Evolutionary conservation across 2,888 invertebrate species (phyloP).

Genomic region (Xylophagus ater): DNA sequence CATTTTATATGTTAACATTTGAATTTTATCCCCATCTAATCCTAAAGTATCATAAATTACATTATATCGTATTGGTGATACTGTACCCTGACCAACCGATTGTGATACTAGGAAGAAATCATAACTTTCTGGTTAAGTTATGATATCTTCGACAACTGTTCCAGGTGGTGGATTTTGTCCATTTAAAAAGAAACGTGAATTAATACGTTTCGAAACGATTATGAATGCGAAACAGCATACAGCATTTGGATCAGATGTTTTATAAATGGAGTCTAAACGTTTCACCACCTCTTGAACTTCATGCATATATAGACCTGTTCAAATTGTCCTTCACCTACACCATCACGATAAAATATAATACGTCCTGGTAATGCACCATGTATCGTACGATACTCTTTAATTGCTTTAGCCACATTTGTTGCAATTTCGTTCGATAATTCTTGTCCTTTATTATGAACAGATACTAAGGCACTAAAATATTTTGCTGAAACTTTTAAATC

Average conservation of each 20-base stretch:
- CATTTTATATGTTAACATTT: no score
- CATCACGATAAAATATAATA: slow-evolving; percentile 81
- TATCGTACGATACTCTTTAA: slow-evolving; percentile 26
- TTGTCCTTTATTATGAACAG: slow-evolving; percentile 60
- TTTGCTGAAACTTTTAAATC: slow-evolving; percentile 46
- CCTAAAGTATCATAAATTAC: slow-evolving; percentile 64
- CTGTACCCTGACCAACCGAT: no score
- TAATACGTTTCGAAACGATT: no score
- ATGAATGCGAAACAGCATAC: no score
- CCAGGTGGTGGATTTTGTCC: slow-evolving; percentile 64
- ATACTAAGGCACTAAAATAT: slow-evolving; percentile 63
- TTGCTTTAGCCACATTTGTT: no score
- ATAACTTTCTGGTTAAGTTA: slow-evolving; percentile 70
- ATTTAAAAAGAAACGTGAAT: slow-evolving; percentile 55
- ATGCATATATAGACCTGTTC: slow-evolving; percentile 58
- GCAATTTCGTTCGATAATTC: slow-evolving; percentile 65
- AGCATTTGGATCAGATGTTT: slow-evolving; percentile 40
- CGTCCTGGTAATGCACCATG: slow-evolving; percentile 48
- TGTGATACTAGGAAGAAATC: no score
- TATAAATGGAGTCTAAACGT: slow-evolving; percentile 45
- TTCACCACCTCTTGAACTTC: slow-evolving; percentile 56
- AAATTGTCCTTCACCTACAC: slow-evolving; percentile 88
- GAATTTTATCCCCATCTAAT: slow-evolving; percentile 60
- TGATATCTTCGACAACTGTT: no score
- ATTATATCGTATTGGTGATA: slow-evolving; percentile 82